Evolutionary conservation across 2,113 vertebrate genomes (phyloP), one percentile per base, ranked within the genome.

Genomic region (Poeciliopsis retropinna): DNA sequence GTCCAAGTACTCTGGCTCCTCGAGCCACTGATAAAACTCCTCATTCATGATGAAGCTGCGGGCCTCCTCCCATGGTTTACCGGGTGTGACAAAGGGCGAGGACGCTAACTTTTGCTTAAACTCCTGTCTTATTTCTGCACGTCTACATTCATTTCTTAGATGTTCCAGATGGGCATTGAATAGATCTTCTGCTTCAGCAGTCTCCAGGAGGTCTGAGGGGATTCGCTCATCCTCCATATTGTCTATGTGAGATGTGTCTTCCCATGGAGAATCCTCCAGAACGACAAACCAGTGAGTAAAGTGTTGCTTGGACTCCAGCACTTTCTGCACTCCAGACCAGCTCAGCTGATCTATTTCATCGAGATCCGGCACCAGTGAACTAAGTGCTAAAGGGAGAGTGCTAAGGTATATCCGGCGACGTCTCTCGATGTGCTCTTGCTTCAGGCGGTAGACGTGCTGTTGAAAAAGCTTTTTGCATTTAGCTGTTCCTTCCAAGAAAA

Each of bases 31-130:
- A 91, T 99, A 99, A 73, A 99, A 99, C 17, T 98, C 97, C 88
- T 97, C 96, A 8, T 96, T 99, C 97, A 99, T 98, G 76, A 99
- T 98, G 80, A 99, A 99, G 91, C 97, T 99, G 0, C 97, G 95
- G 0, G 97, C 98, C 39, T 99, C 98, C 76, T 99, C 98, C 98
- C 97, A 99, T 1, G 97, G 97, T 47, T 98, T 99, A 0, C 98
- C 98, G 0, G 98, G 97, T 0, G 97, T 98, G 78, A 99, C 95
- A 72, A 99, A 99, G 1, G 95, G 97, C 0, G 97, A 99, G 0
- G 91, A 95, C 57, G 95, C 93, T 67, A 99, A 88, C 80, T 95
- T 98, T 9, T 96, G 95, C 51, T 97, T 97, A 87, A 99, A 99
- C 0, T 97, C 95, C 37, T 95, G 88, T 25, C 96, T 88, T 95